A percentile compares a stretch with the other conserved stretches of the same genome.
Conservation (phyloP, 2,888 invertebrate genomes). For the Trachelus tabidus region DNA sequence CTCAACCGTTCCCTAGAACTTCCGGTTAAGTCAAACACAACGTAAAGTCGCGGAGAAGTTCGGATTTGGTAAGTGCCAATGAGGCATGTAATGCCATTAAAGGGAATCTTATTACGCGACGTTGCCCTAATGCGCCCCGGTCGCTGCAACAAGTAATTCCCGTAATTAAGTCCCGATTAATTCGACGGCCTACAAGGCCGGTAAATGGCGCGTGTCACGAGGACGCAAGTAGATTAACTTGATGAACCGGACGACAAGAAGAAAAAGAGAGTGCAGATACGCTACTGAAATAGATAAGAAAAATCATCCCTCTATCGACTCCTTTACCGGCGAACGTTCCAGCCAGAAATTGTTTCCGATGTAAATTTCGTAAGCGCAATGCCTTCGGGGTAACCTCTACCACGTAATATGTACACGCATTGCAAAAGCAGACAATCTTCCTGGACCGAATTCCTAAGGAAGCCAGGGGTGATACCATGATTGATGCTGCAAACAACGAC, state of each 20-base stretch:
- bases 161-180: slow-evolving; percentile 62
- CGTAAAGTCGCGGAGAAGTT: slow-evolving; percentile 57
- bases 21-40: slow-evolving; percentile 63
- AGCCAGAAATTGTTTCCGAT: not conserved
- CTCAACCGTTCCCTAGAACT: slow-evolving; percentile 35
- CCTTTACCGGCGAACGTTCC: not conserved
- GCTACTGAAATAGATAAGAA: not conserved
- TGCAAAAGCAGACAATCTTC: slow-evolving; percentile 30
- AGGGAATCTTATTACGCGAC: slow-evolving; percentile 64
- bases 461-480: slow-evolving; percentile 45
- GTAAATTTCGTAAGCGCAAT: not conserved
- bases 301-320: not conserved
- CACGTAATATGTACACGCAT: not conserved
- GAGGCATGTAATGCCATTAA: slow-evolving; percentile 66
- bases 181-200: slow-evolving; percentile 32
- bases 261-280: not conserved
- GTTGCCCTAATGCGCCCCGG: slow-evolving; percentile 49
- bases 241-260: not conserved
- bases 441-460: slow-evolving; percentile 26
- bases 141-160: slow-evolving; percentile 57
- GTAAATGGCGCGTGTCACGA: slow-evolving; percentile 41
- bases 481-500: slow-evolving; percentile 50
- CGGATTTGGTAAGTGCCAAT: slow-evolving; percentile 64
- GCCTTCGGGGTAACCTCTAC: not conserved
- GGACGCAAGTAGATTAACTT: not conserved